Conservation (phyloP, 2,888 invertebrate genomes). For the Vannuccia rotundouncinata region DNA sequence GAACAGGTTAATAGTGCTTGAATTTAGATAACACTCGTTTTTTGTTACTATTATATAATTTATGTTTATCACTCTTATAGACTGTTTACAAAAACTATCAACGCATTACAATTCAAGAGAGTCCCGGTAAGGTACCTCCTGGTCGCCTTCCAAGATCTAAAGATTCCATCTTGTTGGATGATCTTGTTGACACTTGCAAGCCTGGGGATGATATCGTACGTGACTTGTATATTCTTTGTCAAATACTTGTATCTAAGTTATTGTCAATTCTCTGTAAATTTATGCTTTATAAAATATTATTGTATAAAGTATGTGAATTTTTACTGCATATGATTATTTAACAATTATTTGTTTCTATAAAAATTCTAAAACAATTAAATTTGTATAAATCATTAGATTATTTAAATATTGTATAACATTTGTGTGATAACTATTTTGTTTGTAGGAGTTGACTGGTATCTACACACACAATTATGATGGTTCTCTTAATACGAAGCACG, state of each 20-base stretch:
- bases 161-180: constrained; percentile 84
- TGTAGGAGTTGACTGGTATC: constrained; percentile 66
- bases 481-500: constrained; percentile 78
- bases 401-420: not conserved
- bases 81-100: constrained; percentile 97
- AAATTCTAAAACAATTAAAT: not conserved
- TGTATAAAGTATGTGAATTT: too few species aligned
- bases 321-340: not conserved
- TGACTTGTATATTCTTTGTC: too few species aligned
- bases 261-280: too few species aligned
- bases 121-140: constrained; percentile 91
- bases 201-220: constrained; percentile 90
- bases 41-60: not conserved
- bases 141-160: constrained; percentile 94
- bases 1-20: constrained; percentile 61
- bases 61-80: constrained; percentile 59
- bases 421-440: constrained; percentile 27
- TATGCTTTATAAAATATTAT: too few species aligned
- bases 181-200: constrained; percentile 91
- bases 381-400: not conserved
- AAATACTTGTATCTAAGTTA: too few species aligned
- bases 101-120: constrained; percentile 92
- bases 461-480: constrained; percentile 97
- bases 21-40: too few species aligned
- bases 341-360: not conserved